phyloP scores from a whole-genome alignment of 2,888 invertebrate species.

The Himalopsyche anomala region DNA sequence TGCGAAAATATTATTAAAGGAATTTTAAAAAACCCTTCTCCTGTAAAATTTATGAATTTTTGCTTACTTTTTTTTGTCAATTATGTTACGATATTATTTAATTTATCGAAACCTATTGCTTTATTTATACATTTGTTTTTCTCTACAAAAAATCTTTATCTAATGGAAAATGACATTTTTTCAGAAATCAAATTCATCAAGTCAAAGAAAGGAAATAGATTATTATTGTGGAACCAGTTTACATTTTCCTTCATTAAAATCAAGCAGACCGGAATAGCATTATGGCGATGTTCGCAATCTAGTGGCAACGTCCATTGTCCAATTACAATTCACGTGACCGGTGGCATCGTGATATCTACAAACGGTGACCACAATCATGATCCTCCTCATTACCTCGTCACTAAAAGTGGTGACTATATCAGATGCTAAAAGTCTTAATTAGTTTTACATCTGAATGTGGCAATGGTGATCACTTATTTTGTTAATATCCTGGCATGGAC shows the following conservation, averaged over 20 bases:
- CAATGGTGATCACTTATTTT: no score
- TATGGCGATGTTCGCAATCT: slow-evolving; percentile 14
- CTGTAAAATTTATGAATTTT: no score
- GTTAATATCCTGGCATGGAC: no score
- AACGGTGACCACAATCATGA: background rate
- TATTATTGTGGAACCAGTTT: background rate
- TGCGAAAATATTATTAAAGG: no score
- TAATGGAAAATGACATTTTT: background rate
- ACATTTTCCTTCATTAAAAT: background rate
- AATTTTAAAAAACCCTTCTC: no score
- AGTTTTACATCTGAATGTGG: no score
- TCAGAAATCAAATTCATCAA: background rate
- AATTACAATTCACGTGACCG: background rate
- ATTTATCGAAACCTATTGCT: no score
- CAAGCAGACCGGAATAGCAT: background rate
- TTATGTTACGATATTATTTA: no score
- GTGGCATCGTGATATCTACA: background rate
- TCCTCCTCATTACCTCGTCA: background rate
- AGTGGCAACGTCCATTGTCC: background rate
- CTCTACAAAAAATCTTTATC: no score
- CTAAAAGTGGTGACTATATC: background rate
- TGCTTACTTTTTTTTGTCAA: no score
- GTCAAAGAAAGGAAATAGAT: background rate
- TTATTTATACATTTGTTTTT: no score
- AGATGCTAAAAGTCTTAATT: background rate